Percentiles rank a stretch among this genome's conserved stretches.
phyloP scores from a whole-genome alignment of 2,888 invertebrate species.

The Acrocyrtus sp. region DNA sequence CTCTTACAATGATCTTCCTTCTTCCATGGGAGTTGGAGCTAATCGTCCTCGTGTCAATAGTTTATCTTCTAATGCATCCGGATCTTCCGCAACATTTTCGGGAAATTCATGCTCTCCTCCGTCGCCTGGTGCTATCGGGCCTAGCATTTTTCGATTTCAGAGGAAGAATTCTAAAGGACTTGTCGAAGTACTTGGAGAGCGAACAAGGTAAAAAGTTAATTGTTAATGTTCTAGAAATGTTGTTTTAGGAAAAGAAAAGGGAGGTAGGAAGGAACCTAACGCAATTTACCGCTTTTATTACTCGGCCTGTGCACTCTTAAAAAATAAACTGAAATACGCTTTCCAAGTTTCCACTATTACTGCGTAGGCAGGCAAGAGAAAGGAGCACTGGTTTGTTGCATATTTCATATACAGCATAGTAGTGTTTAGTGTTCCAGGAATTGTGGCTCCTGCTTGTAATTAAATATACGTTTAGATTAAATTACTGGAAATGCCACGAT shows the following conservation, averaged over 20 bases:
- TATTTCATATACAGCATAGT: not conserved
- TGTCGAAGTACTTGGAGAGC: constrained; percentile 30
- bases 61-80: constrained; percentile 67
- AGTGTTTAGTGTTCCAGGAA: not conserved
- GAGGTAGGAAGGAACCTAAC: too few species aligned
- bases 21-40: constrained; percentile 29
- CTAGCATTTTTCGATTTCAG: constrained; percentile 52
- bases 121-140: constrained; percentile 51
- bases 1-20: constrained; percentile 74
- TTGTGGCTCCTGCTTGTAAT: not conserved
- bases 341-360: too few species aligned
- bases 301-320: too few species aligned
- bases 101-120: constrained; percentile 60
- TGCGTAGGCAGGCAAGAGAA: too few species aligned
- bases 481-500: not conserved
- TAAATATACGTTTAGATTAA: not conserved
- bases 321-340: too few species aligned
- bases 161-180: constrained; percentile 54
- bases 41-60: constrained; percentile 65
- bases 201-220: constrained; percentile 43
- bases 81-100: constrained; percentile 65
- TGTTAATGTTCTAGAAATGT: not conserved
- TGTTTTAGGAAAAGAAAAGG: not conserved
- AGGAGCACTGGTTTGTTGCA: too few species aligned
- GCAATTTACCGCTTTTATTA: too few species aligned